phyloP scores from a whole-genome alignment of 2,113 vertebrate genomes.

The Electrona antarctica region DNA sequence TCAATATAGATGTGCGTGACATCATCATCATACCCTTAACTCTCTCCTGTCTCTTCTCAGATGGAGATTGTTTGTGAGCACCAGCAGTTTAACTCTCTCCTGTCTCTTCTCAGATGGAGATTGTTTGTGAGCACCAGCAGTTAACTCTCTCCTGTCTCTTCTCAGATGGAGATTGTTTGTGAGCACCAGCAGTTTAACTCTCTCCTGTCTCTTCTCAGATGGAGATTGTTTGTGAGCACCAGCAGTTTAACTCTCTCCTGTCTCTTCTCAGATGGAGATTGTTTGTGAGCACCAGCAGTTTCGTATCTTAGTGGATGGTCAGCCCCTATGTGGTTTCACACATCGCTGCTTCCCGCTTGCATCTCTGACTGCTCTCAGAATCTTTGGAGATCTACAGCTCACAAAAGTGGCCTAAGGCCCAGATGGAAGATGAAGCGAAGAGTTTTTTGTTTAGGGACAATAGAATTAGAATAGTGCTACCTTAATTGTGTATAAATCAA shows the following conservation, averaged over 20 bases:
- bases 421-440: neutral
- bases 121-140: constrained; percentile 92
- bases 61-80: constrained; percentile 93
- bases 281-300: constrained; percentile 93
- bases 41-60: constrained; percentile 57
- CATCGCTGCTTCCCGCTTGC: constrained; percentile 82
- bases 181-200: constrained; percentile 94
- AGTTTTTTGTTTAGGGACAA: constrained; percentile 9
- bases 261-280: constrained; percentile 85
- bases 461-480: constrained; percentile 40
- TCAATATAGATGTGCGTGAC: too few species aligned
- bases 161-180: constrained; percentile 90
- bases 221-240: constrained; percentile 92
- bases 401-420: constrained; percentile 87
- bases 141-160: constrained; percentile 66
- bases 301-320: constrained; percentile 87
- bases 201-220: constrained; percentile 74
- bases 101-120: constrained; percentile 83
- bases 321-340: constrained; percentile 86
- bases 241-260: constrained; percentile 74
- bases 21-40: too few species aligned
- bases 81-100: constrained; percentile 86
- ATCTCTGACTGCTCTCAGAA: constrained; percentile 82
- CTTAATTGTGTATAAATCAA: constrained; percentile 33
- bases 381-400: constrained; percentile 86